Evolutionary conservation across 37 sponge, comb jelly and placozoan genomes (phyloP).

Genomic region (Ephydatia muelleri): DNA sequence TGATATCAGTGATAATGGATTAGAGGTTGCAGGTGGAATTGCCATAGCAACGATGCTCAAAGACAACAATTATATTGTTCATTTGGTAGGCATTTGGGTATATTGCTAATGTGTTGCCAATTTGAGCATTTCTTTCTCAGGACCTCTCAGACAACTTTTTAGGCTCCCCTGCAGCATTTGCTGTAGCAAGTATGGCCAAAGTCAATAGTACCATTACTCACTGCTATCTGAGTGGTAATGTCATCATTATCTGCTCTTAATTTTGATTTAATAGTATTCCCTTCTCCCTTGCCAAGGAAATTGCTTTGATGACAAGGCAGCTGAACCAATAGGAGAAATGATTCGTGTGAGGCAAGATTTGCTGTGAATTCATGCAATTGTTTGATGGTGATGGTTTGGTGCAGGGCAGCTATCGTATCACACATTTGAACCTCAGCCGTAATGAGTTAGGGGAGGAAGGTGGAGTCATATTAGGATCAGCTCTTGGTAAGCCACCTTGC

Average conservation of each 20-base stretch:
- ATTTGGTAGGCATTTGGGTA: constrained; percentile 43
- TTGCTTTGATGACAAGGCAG: constrained; percentile 80
- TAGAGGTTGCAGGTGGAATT: constrained; percentile 82
- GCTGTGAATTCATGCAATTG: neutral
- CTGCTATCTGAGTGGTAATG: constrained; percentile 61
- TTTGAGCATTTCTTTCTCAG: neutral
- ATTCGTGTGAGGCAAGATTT: constrained; percentile 34
- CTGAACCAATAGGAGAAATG: constrained; percentile 75
- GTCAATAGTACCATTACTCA: constrained; percentile 66
- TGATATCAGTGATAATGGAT: constrained; percentile 89
- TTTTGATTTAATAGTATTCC: neutral
- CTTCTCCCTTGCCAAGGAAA: constrained; percentile 79
- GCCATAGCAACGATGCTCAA: constrained; percentile 93
- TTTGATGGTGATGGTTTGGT: constrained; percentile 9
- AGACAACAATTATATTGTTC: constrained; percentile 95
- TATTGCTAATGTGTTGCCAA: neutral
- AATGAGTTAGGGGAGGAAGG: constrained; percentile 87
- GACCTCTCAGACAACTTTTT: constrained; percentile 82
- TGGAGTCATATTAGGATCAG: constrained; percentile 84
- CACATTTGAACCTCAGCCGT: constrained; percentile 87
- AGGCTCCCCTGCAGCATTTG: constrained; percentile 73
- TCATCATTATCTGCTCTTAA: neutral
- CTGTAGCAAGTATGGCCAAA: constrained; percentile 54
- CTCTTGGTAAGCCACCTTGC: constrained; percentile 66
- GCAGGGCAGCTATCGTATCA: constrained; percentile 77